Evolutionary conservation across 2,113 vertebrate genomes (phyloP), one percentile per base, ranked within the genome.

Genomic region (Vulpes vulpes): DNA sequence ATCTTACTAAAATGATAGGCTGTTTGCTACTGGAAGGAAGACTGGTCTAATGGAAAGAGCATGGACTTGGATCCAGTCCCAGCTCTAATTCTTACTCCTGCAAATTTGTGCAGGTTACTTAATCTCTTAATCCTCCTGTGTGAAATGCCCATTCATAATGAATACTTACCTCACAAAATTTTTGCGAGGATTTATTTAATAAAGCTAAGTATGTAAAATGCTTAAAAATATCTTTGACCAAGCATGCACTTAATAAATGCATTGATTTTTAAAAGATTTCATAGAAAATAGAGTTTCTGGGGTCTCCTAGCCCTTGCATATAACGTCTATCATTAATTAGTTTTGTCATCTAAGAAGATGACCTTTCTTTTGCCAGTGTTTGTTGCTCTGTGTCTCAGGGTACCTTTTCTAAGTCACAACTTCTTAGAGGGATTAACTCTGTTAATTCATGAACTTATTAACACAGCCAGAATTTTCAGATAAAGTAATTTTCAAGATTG

Each of bases 171-270:
- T 65, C 14, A 79, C 10, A 16, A 69, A 53, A 23, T 79, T 84
- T 67, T 76, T 59, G 38, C 51, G 51, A 83, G 5, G 35, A 67
- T 32, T 78, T 69, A 67, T 32, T 78, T 69, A 57, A 90, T 96
- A 43, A 79, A 94, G 60, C 76, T n/a, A 71, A 73, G 25, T 73
- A 65, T 64, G 49, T 74, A 51, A 90, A 94, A 55, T 86, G 20
- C 30, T 88, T 76, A 51, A 87, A 88, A 91, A 32, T 74, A n/a
- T n/a, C 49, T 88, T 91, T 92, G 55, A 67, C n/a, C 82, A 91
- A 88, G 22, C 38, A 0, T 76, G 4, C 5, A 82, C 59, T 82
- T 91, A 92, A 60, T 82, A 14, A 74, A 80, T 90, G 20, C n/a
- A 35, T 53, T 79, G 9, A 5, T 81, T 80, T 64, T 51, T 53